Evolutionary conservation across 2,888 invertebrate species (phyloP).

Genomic region (Pammene aurita): DNA sequence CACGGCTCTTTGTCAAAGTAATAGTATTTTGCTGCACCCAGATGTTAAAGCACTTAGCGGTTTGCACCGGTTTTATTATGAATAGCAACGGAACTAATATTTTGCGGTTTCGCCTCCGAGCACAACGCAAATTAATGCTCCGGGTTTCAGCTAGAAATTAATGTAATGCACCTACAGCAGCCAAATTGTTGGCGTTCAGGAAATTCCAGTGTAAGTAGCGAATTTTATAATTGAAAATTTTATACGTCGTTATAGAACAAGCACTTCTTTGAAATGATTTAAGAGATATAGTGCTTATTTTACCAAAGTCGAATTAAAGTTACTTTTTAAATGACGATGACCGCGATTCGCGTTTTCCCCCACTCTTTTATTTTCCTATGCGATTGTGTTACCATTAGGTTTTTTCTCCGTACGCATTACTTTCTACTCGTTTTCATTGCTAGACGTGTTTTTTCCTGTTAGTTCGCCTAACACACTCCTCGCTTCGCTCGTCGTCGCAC

Average conservation of each 20-base stretch:
- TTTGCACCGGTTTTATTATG: constrained; percentile 80
- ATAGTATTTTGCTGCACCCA: constrained; percentile 75
- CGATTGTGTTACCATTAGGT: no score
- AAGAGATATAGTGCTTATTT: no score
- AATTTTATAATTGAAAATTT: constrained; percentile 75
- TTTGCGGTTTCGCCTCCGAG: constrained; percentile 78
- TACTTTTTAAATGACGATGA: no score
- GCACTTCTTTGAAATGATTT: background rate
- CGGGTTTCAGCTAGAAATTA: constrained; percentile 80
- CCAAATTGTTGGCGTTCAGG: constrained; percentile 77
- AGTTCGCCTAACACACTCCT: no score
- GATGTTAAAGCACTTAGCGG: constrained; percentile 81
- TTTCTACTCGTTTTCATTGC: no score
- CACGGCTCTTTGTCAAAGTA: constrained; percentile 68
- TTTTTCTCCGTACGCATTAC: no score
- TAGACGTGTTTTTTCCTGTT: no score
- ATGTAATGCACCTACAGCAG: constrained; percentile 81
- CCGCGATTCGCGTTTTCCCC: no score
- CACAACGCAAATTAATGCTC: constrained; percentile 80
- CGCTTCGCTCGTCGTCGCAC: no score
- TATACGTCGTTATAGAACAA: constrained; percentile 48
- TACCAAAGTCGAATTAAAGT: no score
- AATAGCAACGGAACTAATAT: constrained; percentile 82
- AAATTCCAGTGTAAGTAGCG: constrained; percentile 57
- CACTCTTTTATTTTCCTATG: no score